Conservation (phyloP, 2,888 invertebrate species). For the Phyllotreta striolata region DNA sequence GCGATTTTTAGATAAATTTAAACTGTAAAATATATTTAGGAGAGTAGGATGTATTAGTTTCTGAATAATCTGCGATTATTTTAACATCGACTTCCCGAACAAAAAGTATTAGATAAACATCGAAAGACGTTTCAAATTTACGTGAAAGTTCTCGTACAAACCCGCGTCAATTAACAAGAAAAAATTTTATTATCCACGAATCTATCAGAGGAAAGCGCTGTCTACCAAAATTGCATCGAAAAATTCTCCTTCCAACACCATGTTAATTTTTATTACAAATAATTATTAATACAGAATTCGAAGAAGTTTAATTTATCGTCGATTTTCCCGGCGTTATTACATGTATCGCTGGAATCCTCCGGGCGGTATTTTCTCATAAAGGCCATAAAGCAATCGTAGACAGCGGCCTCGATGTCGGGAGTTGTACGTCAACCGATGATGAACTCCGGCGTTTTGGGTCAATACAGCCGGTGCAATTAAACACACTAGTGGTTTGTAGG, state of each 20-base stretch:
- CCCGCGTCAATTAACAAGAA: slow-evolving; percentile 38
- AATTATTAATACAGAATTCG: no score
- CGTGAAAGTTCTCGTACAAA: slow-evolving; percentile 38
- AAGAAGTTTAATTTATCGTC: no score
- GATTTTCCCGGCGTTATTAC: no score
- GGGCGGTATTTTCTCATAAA: slow-evolving; percentile 30
- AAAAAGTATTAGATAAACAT: slow-evolving; percentile 51
- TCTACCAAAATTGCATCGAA: not conserved
- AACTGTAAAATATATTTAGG: slow-evolving; percentile 5
- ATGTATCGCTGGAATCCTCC: slow-evolving; percentile 23
- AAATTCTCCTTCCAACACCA: no score
- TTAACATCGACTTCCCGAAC: slow-evolving; percentile 30
- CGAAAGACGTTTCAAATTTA: slow-evolving; percentile 41
- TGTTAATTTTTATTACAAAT: no score
- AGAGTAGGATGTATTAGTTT: no score
- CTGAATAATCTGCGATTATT: not conserved
- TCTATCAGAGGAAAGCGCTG: not conserved
- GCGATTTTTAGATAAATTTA: slow-evolving; percentile 1
- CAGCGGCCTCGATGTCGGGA: slow-evolving; percentile 6
- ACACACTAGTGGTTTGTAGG: slow-evolving; percentile 33
- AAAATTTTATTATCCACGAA: not conserved
- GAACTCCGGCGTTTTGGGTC: slow-evolving; percentile 29
- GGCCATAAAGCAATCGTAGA: slow-evolving; percentile 31
- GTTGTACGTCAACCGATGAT: slow-evolving; percentile 9
- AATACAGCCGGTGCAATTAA: slow-evolving; percentile 40